Evolutionary conservation across 2,113 vertebrate species (phyloP).

Genomic region (Ictalurus furcatus): DNA sequence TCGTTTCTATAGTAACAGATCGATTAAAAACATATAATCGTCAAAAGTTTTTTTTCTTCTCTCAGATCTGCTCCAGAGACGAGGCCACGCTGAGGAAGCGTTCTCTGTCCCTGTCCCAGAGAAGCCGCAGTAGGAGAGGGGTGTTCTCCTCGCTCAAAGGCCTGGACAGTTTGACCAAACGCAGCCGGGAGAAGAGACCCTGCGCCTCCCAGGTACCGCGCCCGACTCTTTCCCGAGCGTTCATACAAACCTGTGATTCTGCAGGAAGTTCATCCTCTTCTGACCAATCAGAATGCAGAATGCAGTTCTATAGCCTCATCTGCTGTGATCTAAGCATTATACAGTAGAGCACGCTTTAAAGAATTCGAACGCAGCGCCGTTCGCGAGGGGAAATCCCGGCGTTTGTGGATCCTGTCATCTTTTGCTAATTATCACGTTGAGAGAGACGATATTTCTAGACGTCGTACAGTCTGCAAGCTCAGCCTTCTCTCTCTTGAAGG

Average conservation of each 20-base stretch:
- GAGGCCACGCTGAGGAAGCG: conserved; percentile 87
- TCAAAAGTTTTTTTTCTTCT: not conserved
- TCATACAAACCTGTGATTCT: not conserved
- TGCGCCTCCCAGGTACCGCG: conserved; percentile 83
- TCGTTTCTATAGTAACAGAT: not conserved
- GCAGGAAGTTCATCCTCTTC: not conserved
- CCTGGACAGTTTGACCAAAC: conserved; percentile 89
- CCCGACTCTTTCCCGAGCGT: not conserved
- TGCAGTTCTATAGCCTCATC: not conserved
- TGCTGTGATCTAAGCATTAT: not conserved
- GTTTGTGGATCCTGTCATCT: conserved; percentile 35
- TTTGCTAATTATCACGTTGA: conserved; percentile 30
- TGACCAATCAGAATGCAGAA: not conserved
- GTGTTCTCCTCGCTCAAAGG: conserved; percentile 95
- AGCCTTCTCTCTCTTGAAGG: not conserved
- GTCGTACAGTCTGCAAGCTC: conserved; percentile 1
- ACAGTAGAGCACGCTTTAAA: not conserved
- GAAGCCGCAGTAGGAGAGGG: conserved; percentile 78
- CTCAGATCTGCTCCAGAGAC: conserved; percentile 91
- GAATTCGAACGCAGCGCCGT: not conserved
- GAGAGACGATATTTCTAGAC: conserved; percentile 37
- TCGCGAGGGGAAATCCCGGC: conserved; percentile 19
- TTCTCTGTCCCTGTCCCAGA: conserved; percentile 83
- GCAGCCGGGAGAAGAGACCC: conserved; percentile 85
- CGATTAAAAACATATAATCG: not conserved